A percentile compares a stretch with the other conserved stretches of the same genome.
Evolutionary conservation across 2,888 invertebrate species (phyloP).

Genomic region (Lamellibrachia satsuma): DNA sequence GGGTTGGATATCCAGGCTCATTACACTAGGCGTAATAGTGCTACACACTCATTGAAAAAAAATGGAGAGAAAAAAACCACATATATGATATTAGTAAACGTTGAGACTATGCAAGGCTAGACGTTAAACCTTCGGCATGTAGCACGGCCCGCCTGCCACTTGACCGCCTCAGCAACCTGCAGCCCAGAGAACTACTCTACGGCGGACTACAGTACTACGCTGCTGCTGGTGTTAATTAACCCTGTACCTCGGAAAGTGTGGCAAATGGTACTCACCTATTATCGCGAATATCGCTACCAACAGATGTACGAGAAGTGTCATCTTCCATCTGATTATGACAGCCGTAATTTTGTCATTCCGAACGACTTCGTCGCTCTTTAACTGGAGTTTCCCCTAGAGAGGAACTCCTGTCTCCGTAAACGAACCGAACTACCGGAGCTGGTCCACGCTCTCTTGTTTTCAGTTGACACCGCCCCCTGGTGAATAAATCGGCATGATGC

Average conservation of each 20-base stretch:
- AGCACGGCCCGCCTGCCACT: not conserved
- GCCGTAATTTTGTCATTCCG: not conserved
- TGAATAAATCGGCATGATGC: not conserved
- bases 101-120: not conserved
- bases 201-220: not conserved
- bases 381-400: not conserved
- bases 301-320: not conserved
- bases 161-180: not conserved
- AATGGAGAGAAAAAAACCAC: not conserved
- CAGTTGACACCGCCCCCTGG: constrained; percentile 3
- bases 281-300: not conserved
- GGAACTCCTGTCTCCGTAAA: constrained; percentile 11
- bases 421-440: not conserved
- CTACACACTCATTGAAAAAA: not conserved
- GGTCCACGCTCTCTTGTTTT: constrained; percentile 12
- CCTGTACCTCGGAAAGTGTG: not conserved
- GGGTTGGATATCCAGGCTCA: not conserved
- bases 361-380: constrained; percentile 8
- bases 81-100: not conserved
- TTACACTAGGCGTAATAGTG: not conserved
- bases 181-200: not conserved
- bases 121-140: not conserved
- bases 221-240: not conserved
- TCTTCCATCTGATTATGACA: constrained; percentile 12
- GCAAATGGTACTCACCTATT: constrained; percentile 3